phyloP scores from a whole-genome alignment of 2,797 vertebrate genomes.

The Toxotes lorentzi region DNA sequence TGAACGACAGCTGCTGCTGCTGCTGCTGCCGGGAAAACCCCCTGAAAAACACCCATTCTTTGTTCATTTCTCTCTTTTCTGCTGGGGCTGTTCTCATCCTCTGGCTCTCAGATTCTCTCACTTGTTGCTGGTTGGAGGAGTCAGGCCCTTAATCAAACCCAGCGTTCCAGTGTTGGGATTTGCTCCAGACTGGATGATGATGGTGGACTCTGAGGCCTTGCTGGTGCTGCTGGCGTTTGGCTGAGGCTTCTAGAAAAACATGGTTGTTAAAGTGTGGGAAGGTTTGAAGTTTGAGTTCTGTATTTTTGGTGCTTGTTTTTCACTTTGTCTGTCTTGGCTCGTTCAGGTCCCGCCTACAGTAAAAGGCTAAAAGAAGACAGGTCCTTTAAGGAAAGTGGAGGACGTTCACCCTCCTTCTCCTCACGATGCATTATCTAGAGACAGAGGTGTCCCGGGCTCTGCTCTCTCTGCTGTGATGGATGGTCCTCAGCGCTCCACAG shows the following conservation, averaged over 20 bases:
- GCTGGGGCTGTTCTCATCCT: conserved; percentile 41
- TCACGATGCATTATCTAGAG: conserved; percentile 71
- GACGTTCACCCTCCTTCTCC: conserved; percentile 58
- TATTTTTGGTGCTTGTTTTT: conserved; percentile 40
- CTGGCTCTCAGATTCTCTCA: conserved; percentile 36
- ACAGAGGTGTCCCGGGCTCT: conserved; percentile 57
- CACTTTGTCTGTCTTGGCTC: conserved; percentile 30
- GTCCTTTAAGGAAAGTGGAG: conserved; percentile 66
- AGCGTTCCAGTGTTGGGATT: conserved; percentile 49
- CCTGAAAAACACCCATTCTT: conserved; percentile 47
- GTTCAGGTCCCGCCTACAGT: conserved; percentile 34
- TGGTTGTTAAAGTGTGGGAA: conserved; percentile 46
- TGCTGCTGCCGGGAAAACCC: conserved; percentile 54
- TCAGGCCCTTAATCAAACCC: conserved; percentile 62
- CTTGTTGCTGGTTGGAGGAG: conserved; percentile 46
- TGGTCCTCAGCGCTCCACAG: conserved; percentile 58
- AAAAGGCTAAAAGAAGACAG: conserved; percentile 43
- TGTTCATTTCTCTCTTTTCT: conserved; percentile 50
- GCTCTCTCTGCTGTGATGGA: conserved; percentile 71
- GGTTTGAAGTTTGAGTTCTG: conserved; percentile 40
- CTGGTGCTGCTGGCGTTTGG: conserved; percentile 43
- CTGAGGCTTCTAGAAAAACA: conserved; percentile 35
- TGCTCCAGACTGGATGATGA: conserved; percentile 49
- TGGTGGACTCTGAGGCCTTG: conserved; percentile 49
- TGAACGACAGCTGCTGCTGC: conserved; percentile 66